Base-by-base conservation (phyloP, 2,797 vertebrate genomes). In the Nannoperca australis region DNA sequence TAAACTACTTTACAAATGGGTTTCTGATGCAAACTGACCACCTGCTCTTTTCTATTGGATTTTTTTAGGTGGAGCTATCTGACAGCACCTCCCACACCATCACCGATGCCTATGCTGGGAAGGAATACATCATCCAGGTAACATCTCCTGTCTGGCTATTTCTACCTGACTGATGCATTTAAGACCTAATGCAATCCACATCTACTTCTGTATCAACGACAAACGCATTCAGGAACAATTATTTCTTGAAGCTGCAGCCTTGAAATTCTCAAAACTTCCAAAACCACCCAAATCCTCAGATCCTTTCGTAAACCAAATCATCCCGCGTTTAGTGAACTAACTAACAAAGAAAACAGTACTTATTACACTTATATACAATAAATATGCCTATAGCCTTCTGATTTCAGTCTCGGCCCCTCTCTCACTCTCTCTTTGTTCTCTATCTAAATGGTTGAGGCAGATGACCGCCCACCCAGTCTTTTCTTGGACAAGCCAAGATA, bases 41-140 rank as follows among this genome's bases (percentile, higher is more conserved):
- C 22, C 45, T 62, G 24, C 36, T 78, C 17, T 80, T 66, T 53
- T 59, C 13, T 60, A 4, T 47, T 69, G 76, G 60, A 32, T 84
- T 54, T 84, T 54, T 76, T 73, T 91, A 99, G 98, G 97, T 99
- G 7, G 98, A 99, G 91, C 94, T 99, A 20, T 97, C 97, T 0
- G 98, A 99, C 0, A 97, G 97, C 87, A 99, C 96, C 0, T 94
- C 95, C 0, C 98, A 99, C 94, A 98, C 94, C 86, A 99, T 99
- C 94, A 98, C 97, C 0, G 98, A 99, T 0, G 98, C 98, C 65
- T 97, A 97, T 0, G 96, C 96, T 0, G 98, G 98, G 73, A 99
- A 99, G 88, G 98, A 99, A 60, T 99, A 99, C 93, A 99, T 99
- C 92, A 99, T 99, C 94, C 98, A 99, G 92, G 93, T 94, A 83